Base-by-base conservation (phyloP, 2,888 invertebrate species). In the Thera britannica region DNA sequence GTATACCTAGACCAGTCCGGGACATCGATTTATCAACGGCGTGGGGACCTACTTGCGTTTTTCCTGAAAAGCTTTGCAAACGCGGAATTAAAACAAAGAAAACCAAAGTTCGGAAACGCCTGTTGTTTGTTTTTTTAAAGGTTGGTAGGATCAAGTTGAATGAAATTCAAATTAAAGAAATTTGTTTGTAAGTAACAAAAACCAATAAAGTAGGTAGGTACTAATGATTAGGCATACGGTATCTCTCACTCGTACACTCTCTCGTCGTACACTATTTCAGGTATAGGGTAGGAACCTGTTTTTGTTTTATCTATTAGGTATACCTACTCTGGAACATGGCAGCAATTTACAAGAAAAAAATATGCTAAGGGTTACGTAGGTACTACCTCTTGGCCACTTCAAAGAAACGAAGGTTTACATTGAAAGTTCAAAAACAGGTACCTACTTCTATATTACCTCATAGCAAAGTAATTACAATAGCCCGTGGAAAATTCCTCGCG, bases 11-110 rank as follows among this genome's bases (percentile, higher is more conserved):
- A 46, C 72, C n/a, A 6, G 65, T 55, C 64, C 60, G 70, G 65
- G 70, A 75, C 77, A 78, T 75, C 72, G 72, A 71, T 72, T 73
- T 64, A 70, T 68, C 68, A 72, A 68, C 69, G 44, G 35, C 23
- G 56, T 68, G 58, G 66, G 64, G 71, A 70, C 60, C 65, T 49
- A 70, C 66, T 71, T 58, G 58, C 71, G 69, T 62, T 38, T 69
- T 68, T 62, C 62, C 41, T 59, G 67, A 62, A 65, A 69, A 67
- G 66, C 68, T 70, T 64, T 61, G 59, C 41, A 67, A 70, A 61
- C 51, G 63, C 57, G 55, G 58, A 60, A 60, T 58, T 62, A 55
- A 67, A 70, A 60, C 60, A 61, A 70, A 67, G 56, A 58, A 68
- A 63, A 49, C 38, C 49, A 64, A 70, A 71, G 69, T 65, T 64